Evolutionary conservation across 1,140 invertebrate genomes (phyloP).

Genomic region (Pantala flavescens): DNA sequence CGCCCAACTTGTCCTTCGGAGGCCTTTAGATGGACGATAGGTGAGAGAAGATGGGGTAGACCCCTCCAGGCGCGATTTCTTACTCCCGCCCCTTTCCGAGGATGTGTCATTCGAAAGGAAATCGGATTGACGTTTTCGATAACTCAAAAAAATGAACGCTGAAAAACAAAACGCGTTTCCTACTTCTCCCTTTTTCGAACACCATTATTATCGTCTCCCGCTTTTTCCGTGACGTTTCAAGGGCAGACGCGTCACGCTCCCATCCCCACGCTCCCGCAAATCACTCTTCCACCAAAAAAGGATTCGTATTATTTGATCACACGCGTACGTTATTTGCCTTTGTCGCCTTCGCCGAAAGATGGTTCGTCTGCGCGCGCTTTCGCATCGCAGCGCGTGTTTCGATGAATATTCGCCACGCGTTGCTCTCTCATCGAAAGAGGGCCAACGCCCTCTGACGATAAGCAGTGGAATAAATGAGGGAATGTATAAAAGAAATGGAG

Average conservation of each 20-base stretch:
- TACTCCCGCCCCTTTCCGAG: neutral
- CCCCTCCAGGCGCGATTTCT: neutral
- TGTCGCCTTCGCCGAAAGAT: no score
- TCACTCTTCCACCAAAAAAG: neutral
- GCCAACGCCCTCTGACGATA: no score
- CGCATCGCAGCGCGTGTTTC: no score
- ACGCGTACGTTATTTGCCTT: no score
- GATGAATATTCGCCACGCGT: no score
- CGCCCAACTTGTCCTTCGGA: neutral
- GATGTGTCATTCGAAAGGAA: neutral
- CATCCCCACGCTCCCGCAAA: neutral
- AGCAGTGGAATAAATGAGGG: no score
- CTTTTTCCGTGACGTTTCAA: neutral
- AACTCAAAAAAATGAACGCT: neutral
- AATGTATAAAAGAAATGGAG: no score
- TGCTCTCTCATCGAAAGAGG: no score
- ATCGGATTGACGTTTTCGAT: conserved; percentile 9
- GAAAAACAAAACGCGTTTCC: neutral
- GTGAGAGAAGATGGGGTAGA: neutral
- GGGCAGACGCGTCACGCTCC: neutral
- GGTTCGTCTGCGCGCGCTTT: no score
- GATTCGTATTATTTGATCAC: neutral
- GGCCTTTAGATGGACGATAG: neutral
- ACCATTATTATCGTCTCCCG: no score
- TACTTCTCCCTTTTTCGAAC: no score